Conservation (phyloP, 2,797 vertebrate species). For the Podargus strigoides region DNA sequence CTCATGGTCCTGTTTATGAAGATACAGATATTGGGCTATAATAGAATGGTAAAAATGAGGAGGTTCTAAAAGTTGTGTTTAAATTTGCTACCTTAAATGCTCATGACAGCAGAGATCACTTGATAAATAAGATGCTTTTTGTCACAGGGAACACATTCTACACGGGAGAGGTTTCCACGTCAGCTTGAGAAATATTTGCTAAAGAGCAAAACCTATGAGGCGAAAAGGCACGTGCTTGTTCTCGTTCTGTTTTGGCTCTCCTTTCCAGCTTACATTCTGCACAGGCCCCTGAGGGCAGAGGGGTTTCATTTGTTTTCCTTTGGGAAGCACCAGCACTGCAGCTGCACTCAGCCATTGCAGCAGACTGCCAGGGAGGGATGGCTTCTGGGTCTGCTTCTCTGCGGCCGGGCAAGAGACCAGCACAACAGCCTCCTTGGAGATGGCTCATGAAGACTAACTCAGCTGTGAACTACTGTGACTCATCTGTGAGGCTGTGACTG, state of each 20-base stretch:
- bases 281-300: accelerated
- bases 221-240: neutral
- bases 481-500: neutral
- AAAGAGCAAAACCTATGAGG: neutral
- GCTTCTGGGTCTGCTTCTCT: neutral
- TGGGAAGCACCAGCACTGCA: neutral
- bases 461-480: neutral
- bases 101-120: neutral
- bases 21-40: neutral
- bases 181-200: neutral
- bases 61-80: neutral
- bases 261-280: neutral
- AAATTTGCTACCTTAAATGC: neutral
- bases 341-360: neutral
- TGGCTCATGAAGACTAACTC: neutral
- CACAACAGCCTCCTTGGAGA: accelerated
- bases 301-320: neutral
- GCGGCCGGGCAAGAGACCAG: neutral
- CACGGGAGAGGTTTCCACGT: neutral
- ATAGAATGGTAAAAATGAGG: neutral
- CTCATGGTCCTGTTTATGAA: neutral
- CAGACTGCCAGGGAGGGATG: neutral
- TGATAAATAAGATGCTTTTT: neutral
- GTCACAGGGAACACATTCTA: neutral
- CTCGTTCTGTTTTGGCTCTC: neutral